phyloP scores from a whole-genome alignment of 2,888 invertebrate genomes.

The Zaprionus lineosus region DNA sequence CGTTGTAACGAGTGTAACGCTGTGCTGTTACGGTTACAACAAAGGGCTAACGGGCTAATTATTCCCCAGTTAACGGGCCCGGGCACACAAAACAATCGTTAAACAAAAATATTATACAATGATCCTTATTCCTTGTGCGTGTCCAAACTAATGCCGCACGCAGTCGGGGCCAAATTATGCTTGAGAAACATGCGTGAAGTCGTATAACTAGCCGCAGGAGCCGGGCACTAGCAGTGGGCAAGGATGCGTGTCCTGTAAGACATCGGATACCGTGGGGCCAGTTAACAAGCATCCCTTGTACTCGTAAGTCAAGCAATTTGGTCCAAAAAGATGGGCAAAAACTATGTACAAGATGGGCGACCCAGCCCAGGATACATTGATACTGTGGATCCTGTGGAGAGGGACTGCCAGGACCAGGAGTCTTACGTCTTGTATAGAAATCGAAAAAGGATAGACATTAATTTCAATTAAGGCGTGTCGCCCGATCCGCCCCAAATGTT shows the following conservation, averaged over 20 bases:
- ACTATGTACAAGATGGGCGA: conserved; percentile 45
- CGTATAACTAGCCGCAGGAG: conserved; percentile 16
- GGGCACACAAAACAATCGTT: conserved; percentile 72
- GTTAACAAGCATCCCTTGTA: conserved; percentile 49
- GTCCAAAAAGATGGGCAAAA: conserved; percentile 33
- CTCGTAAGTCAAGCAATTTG: conserved; percentile 54
- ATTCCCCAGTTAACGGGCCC: conserved; percentile 71
- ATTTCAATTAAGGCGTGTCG: conserved; percentile 74
- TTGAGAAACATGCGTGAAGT: conserved; percentile 24
- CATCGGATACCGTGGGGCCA: conserved; percentile 26
- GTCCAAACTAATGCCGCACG: conserved; percentile 71
- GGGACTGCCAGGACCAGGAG: conserved; percentile 1
- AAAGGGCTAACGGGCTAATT: conserved; percentile 65
- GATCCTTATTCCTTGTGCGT: conserved; percentile 52
- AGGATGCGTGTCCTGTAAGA: conserved; percentile 48
- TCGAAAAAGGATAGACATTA: conserved; percentile 75
- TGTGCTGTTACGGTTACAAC: conserved; percentile 40
- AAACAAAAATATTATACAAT: conserved; percentile 72
- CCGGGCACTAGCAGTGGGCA: conserved; percentile 1
- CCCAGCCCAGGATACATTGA: conserved; percentile 6
- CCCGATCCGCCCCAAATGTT: conserved; percentile 46
- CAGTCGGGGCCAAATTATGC: conserved; percentile 33
- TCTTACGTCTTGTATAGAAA: conserved; percentile 39
- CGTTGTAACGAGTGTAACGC: no score
- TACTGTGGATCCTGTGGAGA: conserved; percentile 4